A percentile compares a stretch with the other conserved stretches of the same genome.
Conservation (phyloP, 2,888 invertebrate species). For the Archaeoteleia sp. region DNA sequence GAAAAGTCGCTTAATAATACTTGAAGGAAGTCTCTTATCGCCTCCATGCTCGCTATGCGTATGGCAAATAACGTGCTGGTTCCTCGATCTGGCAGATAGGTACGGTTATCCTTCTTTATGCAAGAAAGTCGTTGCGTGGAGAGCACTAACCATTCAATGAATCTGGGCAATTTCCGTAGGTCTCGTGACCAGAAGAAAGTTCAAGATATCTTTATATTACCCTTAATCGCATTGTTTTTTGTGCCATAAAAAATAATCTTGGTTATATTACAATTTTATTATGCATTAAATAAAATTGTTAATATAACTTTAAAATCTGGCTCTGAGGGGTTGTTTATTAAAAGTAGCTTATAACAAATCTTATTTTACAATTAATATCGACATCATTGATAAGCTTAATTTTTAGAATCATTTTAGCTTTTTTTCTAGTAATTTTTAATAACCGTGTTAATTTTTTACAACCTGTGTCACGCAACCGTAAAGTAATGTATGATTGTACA, state of each 20-base stretch:
- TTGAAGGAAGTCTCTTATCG: slow-evolving; percentile 71
- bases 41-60: slow-evolving; percentile 59
- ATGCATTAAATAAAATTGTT: too few species aligned
- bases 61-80: slow-evolving; percentile 71
- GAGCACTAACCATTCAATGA: slow-evolving; percentile 49
- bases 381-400: too few species aligned
- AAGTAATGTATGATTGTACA: too few species aligned
- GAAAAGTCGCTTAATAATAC: slow-evolving; percentile 51
- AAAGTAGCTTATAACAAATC: too few species aligned
- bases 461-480: too few species aligned
- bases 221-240: slow-evolving; percentile 38
- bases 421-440: too few species aligned
- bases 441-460: too few species aligned
- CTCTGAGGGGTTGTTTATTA: too few species aligned
- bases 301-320: too few species aligned
- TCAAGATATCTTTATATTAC: slow-evolving; percentile 21
- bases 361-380: too few species aligned
- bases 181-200: slow-evolving; percentile 50
- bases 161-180: slow-evolving; percentile 48
- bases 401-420: too few species aligned
- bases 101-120: slow-evolving; percentile 53
- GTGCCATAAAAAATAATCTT: slow-evolving; percentile 45
- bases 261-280: too few species aligned
- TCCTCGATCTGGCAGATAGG: slow-evolving; percentile 65
- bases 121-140: slow-evolving; percentile 52